A percentile compares a stretch with the other conserved stretches of the same genome.
Evolutionary conservation across 2,797 vertebrate genomes (phyloP).

Genomic region (Nothura maculosa): DNA sequence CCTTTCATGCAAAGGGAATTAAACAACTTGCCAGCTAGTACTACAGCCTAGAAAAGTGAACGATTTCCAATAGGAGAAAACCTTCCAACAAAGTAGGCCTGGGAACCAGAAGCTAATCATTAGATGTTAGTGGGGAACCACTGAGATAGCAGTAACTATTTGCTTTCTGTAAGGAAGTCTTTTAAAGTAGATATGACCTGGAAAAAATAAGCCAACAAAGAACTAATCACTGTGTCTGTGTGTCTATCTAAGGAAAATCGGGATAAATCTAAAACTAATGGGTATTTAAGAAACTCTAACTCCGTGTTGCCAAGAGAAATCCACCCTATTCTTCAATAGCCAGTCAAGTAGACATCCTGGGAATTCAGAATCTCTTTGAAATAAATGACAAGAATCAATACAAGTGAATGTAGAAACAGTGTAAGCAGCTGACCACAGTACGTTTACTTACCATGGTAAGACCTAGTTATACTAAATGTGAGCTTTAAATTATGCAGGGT

Average conservation of each 20-base stretch:
- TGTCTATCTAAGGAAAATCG: slow-evolving; percentile 22
- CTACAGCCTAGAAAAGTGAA: slow-evolving; percentile 9
- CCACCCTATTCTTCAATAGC: slow-evolving; percentile 17
- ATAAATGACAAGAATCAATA: slow-evolving; percentile 47
- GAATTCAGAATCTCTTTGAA: slow-evolving; percentile 46
- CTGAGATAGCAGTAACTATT: slow-evolving; percentile 45
- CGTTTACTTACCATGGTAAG: not conserved
- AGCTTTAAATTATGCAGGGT: not conserved
- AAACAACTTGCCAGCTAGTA: slow-evolving; percentile 27
- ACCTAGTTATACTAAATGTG: not conserved
- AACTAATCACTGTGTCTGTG: slow-evolving; percentile 2
- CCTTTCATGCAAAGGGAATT: not conserved
- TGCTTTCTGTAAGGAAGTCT: slow-evolving; percentile 40
- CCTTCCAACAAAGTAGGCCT: not conserved
- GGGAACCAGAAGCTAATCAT: slow-evolving; percentile 45
- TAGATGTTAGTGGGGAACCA: slow-evolving; percentile 53
- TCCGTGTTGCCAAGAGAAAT: slow-evolving; percentile 19
- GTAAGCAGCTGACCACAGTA: not conserved
- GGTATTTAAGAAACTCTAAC: slow-evolving; percentile 41
- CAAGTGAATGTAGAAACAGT: not conserved
- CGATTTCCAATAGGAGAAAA: slow-evolving; percentile 39
- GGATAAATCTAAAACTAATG: slow-evolving; percentile 50
- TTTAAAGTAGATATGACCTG: slow-evolving; percentile 48
- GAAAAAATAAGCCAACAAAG: not conserved
- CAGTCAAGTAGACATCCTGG: slow-evolving; percentile 28